Evolutionary conservation across 2,888 invertebrate genomes (phyloP).

Genomic region (Argyresthia albistria): DNA sequence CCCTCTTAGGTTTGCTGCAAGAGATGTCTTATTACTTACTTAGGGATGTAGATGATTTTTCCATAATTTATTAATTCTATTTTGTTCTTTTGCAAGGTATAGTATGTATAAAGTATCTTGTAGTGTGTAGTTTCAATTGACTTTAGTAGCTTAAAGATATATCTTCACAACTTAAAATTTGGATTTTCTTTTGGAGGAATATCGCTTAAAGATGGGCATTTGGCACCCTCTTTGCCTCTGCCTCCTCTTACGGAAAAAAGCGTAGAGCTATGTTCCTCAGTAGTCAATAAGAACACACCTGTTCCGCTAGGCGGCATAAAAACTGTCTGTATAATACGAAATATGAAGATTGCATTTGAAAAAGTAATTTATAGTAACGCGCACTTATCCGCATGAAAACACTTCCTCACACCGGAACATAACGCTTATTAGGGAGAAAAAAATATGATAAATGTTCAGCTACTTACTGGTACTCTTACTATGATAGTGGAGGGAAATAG

Average conservation of each 20-base stretch:
- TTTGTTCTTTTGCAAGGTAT: too few species aligned
- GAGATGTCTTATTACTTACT: too few species aligned
- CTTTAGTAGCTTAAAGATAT: too few species aligned
- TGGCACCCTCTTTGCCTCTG: neutral
- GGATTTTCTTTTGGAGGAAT: too few species aligned
- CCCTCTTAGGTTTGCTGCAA: too few species aligned
- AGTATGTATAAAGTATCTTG: too few species aligned
- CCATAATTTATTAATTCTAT: too few species aligned
- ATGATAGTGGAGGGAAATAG: neutral
- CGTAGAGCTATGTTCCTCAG: neutral
- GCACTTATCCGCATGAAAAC: conserved; percentile 19
- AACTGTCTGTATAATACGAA: conserved; percentile 12
- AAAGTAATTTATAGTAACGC: conserved; percentile 16
- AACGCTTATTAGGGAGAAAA: neutral
- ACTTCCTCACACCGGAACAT: conserved; percentile 5
- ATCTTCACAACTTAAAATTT: too few species aligned
- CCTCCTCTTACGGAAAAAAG: neutral
- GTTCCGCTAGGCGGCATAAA: conserved; percentile 15
- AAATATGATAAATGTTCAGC: neutral
- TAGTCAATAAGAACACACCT: conserved; percentile 6
- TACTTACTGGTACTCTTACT: too few species aligned
- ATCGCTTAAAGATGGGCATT: too few species aligned
- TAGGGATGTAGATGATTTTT: too few species aligned
- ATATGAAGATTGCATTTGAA: conserved; percentile 14
- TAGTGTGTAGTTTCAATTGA: too few species aligned